These are phyloP conservation scores for Harpagoxenus sublaevis DNA, from an alignment of 2,888 invertebrate species.

Conservation along the genomic window DNA sequence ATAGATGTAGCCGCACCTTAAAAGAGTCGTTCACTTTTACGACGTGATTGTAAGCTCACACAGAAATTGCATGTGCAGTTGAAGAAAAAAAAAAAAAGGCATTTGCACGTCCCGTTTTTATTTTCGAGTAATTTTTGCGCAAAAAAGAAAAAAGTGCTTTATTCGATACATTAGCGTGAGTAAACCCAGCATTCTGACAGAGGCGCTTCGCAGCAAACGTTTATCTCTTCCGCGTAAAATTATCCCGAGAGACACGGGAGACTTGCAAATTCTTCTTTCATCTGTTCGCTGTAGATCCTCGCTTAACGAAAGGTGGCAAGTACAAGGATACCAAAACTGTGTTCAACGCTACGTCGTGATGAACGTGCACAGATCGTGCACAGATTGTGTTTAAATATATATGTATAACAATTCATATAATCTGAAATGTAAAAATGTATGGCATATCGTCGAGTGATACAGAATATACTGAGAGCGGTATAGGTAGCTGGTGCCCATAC, in stretches of 20 bases:
- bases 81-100: neutral
- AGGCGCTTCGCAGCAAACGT: neutral
- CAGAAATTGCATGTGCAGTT: slow-evolving; percentile 13
- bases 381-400: slow-evolving; percentile 47
- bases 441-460: slow-evolving; percentile 66
- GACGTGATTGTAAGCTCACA: slow-evolving; percentile 20
- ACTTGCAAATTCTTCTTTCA: neutral
- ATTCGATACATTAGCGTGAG: neutral
- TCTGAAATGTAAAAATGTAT: slow-evolving; percentile 64
- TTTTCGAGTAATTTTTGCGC: neutral
- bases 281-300: neutral
- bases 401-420: slow-evolving; percentile 43
- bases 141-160: neutral
- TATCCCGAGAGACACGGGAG: neutral
- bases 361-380: slow-evolving; percentile 52
- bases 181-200: neutral
- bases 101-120: neutral
- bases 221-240: slow-evolving; percentile 13
- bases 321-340: slow-evolving; percentile 54
- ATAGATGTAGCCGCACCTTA: no score
- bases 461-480: slow-evolving; percentile 71
- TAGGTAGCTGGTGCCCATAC: slow-evolving; percentile 76
- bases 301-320: slow-evolving; percentile 33
- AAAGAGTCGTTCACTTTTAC: slow-evolving; percentile 7
- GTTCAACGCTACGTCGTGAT: slow-evolving; percentile 49